Evolutionary conservation across 2,797 vertebrate genomes (phyloP), one percentile per base, ranked within the genome.

Genomic region (Notolabrus celidotus): DNA sequence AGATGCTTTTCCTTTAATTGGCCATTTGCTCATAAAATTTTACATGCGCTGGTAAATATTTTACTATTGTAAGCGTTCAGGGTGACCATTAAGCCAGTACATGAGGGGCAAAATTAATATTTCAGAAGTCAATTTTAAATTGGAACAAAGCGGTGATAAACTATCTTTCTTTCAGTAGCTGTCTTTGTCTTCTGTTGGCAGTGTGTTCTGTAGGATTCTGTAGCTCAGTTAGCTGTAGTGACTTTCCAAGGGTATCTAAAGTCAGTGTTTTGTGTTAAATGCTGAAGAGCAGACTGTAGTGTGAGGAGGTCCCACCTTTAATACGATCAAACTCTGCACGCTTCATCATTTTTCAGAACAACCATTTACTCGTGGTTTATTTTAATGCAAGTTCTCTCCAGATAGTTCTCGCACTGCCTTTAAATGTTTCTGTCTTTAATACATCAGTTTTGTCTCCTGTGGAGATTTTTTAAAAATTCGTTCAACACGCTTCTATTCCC

Each of bases 401-500:
- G 73, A 80, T 71, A 82, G 57, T 71, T 54, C 54, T 46, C 12
- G 6, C 74, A 31, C 34, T 27, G 38, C 58, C 31, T 29, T 71
- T 71, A 42, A 78, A 72, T 60, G 55, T 29, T 67, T 65, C 58
- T 54, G 53, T 76, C 59, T 85, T 77, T 83, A 86, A 83, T 79
- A 73, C 67, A 59, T 79, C 51, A 34, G 67, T 85, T 81, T 78
- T 78, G 73, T 79, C 72, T 87, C 71, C 58, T 61, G 63, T 72
- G 66, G 20, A 71, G 67, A 47, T 76, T 66, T n/a, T 76, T 74
- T 72, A 39, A 4, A 57, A 79, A 83, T 79, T 79, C 59, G 80
- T 83, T 88, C 81, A 65, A 73, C 80, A 83, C 60, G 7, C 69
- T 79, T 70, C 57, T 77, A 66, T 80, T 75, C 77, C 71, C 86